Base-by-base conservation (phyloP, 35 echinoderm and acorn worm genomes). In the Apostichopus californicus region DNA sequence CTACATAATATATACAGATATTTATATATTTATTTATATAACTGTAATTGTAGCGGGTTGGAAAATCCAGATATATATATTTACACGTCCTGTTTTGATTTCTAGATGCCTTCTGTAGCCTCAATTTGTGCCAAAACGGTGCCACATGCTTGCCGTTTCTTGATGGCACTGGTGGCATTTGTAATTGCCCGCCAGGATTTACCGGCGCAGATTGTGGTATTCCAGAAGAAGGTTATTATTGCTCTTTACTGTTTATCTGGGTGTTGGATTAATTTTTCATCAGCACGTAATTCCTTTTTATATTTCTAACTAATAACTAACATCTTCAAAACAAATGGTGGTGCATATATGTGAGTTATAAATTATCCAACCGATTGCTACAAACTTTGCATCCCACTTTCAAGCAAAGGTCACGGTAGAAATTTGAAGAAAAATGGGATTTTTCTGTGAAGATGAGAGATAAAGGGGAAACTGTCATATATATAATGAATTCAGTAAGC, bases 41-140 rank as follows among this genome's bases (percentile, higher is more conserved):
- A 34, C 1, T 34, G 28, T 1, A 34, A 34, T 34, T 34, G 28
- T 34, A 34, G 28, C 1, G 28, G 28, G 28, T 34, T 34, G 28
- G 28, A 34, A 34, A 34, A 34, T 34, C 28, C 28, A 34, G 28
- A 34, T 34, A 34, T 60, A 60, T 9, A 60, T 12, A n/a, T n/a
- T 61, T 1, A 8, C 7, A 75, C n/a, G 17, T 75, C n/a, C 6
- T 75, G 71, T 75, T 22, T 22, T 22, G 6, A 54, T 52, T 59
- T 85, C 17, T 85, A 85, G 81, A 23, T 85, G 57, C 57, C 17
- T 85, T 85, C 57, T 85, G 81, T 85, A 58, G 17, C 56, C 81
- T 57, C 55, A 20, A 85, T 85, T 85, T 20, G 81, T 85, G 81
- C 57, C 3, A 58, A 85, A 85, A 85, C 58, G 81, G 81, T 85